A percentile compares a stretch with the other conserved stretches of the same genome.
phyloP scores from a whole-genome alignment of 92 coral and sea anemone species.

The Nematostella vectensis region DNA sequence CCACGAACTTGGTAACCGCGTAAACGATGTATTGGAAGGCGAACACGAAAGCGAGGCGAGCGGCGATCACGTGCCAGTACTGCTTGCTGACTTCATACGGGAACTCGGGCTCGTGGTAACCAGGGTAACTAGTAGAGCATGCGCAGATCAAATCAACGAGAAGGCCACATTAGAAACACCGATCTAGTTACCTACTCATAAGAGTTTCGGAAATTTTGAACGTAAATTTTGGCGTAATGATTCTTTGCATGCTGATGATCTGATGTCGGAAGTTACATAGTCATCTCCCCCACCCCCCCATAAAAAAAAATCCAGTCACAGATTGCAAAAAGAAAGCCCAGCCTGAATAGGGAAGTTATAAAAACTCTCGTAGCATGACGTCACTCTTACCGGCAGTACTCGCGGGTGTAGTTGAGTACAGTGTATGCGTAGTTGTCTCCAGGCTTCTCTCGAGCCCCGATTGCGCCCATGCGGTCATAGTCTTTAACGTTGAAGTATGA shows the following conservation, averaged over 20 bases:
- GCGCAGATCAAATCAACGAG: not conserved
- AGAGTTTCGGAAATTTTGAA: not conserved
- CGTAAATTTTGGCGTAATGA: too few relatives aligned
- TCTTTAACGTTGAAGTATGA: constrained; percentile 62
- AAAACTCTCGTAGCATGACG: too few relatives aligned
- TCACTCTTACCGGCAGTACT: constrained; percentile 53
- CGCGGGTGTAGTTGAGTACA: constrained; percentile 55
- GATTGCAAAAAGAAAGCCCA: too few relatives aligned
- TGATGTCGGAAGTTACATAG: too few relatives aligned
- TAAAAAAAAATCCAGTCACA: too few relatives aligned
- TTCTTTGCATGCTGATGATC: too few relatives aligned
- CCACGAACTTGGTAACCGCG: constrained; percentile 75
- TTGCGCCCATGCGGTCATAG: not conserved
- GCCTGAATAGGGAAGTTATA: too few relatives aligned
- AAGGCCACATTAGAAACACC: too few relatives aligned
- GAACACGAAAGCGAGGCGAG: constrained; percentile 81
- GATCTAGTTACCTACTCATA: not conserved
- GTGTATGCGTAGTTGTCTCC: constrained; percentile 28
- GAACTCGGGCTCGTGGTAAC: constrained; percentile 41
- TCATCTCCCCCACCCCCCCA: too few relatives aligned
- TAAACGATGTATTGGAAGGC: constrained; percentile 96
- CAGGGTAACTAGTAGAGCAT: constrained; percentile 53
- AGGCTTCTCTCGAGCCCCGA: constrained; percentile 29
- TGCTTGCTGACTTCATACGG: constrained; percentile 78
- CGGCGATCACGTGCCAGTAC: constrained; percentile 95